Evolutionary conservation across 2,888 invertebrate genomes (phyloP), one percentile per base, ranked within the genome.

Genomic region (Polyploca ridens): DNA sequence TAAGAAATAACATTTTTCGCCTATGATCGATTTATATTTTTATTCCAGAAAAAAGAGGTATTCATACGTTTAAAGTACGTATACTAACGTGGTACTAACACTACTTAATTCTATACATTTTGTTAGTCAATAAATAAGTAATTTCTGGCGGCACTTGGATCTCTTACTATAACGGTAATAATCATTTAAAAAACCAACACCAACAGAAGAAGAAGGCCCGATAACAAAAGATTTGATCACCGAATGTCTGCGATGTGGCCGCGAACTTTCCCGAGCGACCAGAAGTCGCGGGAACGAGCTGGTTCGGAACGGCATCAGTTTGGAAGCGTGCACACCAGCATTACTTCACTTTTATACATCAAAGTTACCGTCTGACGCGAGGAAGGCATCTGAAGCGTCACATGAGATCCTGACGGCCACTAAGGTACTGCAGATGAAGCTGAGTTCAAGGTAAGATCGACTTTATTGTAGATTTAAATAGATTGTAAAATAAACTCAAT

Each of bases 201-300:
- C 27, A 64, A 67, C 85, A 89, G 81, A 91, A 94, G 82, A 94
- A 90, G 79, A 95, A 90, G 87, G 87, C 93, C 79, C 93, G 76
- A 78, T 95, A 87, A 78, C 94, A 87, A 73, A 94, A 92, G 78
- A 95, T 86, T 79, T 97, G 94, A 96, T 91, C 8, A 76, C 84
- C 7, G 93, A 94, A 66, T 90, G 90, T 58, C 75, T 90, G 7
- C 83, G 84, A 66, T 83, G 86, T 19, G 93, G 92, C 0, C 86
- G 90, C 5, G 91, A 93, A 63, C 76, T 93, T 2, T 79, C 89
- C 61, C 79, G 84, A 62, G 87, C 88, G 0, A 84, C 90, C 0
- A 82, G 67, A n/a, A 77, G 82, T 61, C 84, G 90, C 10, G 90
- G 85, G 5, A 88, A 87, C 71, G 84, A 92, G 66, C 81, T 94